Conservation (phyloP, 1,140 invertebrate species). For the Pogonomyrmex barbatus region DNA sequence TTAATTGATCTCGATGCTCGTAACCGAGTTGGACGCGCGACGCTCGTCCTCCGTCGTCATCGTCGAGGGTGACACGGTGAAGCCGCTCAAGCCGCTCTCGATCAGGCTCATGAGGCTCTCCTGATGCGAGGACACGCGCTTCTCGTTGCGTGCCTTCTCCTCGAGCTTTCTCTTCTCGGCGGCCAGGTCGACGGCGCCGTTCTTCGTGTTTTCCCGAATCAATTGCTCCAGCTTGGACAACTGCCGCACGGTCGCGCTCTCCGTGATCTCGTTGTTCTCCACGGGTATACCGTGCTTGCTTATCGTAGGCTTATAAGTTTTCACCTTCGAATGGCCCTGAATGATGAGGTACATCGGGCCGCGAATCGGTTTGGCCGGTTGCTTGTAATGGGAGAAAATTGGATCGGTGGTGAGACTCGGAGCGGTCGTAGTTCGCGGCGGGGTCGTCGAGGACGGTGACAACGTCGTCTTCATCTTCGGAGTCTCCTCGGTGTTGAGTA, state of each 20-base stretch:
- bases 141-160: slow-evolving; percentile 67
- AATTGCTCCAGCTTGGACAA: slow-evolving; percentile 79
- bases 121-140: slow-evolving; percentile 57
- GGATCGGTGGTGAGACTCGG: slow-evolving; percentile 86
- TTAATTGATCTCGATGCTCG: slow-evolving; percentile 76
- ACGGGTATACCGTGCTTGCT: slow-evolving; percentile 80
- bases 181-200: background rate
- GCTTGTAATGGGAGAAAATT: slow-evolving; percentile 88
- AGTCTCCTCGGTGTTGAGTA: slow-evolving; percentile 71
- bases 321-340: slow-evolving; percentile 93
- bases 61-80: slow-evolving; percentile 68
- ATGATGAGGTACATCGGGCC: slow-evolving; percentile 92
- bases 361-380: slow-evolving; percentile 88
- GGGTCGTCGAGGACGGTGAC: slow-evolving; percentile 81
- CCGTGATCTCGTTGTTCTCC: slow-evolving; percentile 72
- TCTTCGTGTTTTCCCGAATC: slow-evolving; percentile 76
- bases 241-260: slow-evolving; percentile 65
- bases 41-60: slow-evolving; percentile 59
- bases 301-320: slow-evolving; percentile 91
- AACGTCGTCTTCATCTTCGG: slow-evolving; percentile 75
- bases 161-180: slow-evolving; percentile 65
- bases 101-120: slow-evolving; percentile 76
- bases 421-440: slow-evolving; percentile 68
- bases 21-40: slow-evolving; percentile 68
- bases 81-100: slow-evolving; percentile 76